Conservation (phyloP, 2,888 invertebrate genomes). For the Homarus gammarus region DNA sequence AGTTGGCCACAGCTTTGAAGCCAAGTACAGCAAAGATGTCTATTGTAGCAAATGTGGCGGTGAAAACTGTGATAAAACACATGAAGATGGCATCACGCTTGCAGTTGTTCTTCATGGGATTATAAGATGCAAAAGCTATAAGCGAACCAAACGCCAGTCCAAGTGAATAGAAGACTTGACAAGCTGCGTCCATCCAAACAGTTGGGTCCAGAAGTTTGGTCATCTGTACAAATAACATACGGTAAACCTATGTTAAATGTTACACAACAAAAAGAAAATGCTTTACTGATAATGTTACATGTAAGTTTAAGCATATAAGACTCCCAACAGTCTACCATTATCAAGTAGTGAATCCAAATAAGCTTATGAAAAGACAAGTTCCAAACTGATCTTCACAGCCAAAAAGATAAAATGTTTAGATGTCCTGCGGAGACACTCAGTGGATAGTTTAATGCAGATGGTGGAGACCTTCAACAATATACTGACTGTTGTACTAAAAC, state of each 20-base stretch:
- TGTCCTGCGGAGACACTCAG: too few species aligned
- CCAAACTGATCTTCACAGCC: too few species aligned
- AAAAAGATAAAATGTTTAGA: too few species aligned
- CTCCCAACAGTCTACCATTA: too few species aligned
- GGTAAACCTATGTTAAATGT: not conserved
- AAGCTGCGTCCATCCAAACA: constrained; percentile 97
- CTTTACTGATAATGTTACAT: too few species aligned
- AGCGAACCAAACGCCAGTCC: constrained; percentile 96
- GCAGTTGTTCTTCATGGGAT: constrained; percentile 96
- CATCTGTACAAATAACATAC: constrained; percentile 82
- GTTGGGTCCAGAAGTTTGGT: constrained; percentile 91
- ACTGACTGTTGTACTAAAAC: too few species aligned
- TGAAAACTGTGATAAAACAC: constrained; percentile 94
- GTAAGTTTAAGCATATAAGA: too few species aligned
- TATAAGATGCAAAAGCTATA: constrained; percentile 97
- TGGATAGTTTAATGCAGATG: too few species aligned
- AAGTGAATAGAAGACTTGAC: constrained; percentile 97
- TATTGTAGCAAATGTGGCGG: constrained; percentile 95
- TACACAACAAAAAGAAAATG: constrained; percentile 12
- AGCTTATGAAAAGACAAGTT: too few species aligned
- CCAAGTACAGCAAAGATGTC: constrained; percentile 97
- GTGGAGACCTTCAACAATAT: too few species aligned
- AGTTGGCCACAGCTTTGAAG: constrained; percentile 95
- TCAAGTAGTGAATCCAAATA: too few species aligned
- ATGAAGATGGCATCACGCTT: constrained; percentile 94